A percentile compares a stretch with the other conserved stretches of the same genome.
Conservation (phyloP, 2,113 vertebrate genomes). For the Orcinus orca region DNA sequence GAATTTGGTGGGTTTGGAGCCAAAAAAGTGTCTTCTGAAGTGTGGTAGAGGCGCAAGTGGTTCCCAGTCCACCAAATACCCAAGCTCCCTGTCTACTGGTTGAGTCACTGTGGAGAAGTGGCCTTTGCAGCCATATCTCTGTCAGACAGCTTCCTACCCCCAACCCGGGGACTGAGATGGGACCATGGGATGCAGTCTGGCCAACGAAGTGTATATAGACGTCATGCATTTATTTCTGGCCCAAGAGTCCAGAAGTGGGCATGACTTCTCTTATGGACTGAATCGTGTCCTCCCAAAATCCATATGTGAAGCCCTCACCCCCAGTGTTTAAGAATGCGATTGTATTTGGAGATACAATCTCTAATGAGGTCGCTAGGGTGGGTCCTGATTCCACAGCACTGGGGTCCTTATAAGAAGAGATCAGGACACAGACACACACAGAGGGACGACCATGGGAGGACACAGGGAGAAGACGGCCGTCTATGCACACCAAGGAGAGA, state of each 20-base stretch:
- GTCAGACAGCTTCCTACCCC: background rate
- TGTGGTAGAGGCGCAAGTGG: rapidly evolving
- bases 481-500: too few relatives aligned
- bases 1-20: background rate
- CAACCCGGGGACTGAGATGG: background rate
- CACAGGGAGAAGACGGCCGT: too few relatives aligned
- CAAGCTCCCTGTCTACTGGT: rapidly evolving
- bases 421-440: too few relatives aligned
- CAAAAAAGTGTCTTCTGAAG: too few relatives aligned
- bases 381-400: too few relatives aligned
- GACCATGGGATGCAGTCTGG: background rate
- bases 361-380: too few relatives aligned
- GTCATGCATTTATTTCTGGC: too few relatives aligned
- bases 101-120: background rate
- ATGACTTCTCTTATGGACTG: background rate
- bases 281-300: background rate
- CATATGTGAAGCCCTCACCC: too few relatives aligned
- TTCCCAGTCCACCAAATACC: too few relatives aligned
- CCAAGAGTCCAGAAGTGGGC: background rate
- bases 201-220: background rate
- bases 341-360: background rate
- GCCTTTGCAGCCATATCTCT: rapidly evolving
- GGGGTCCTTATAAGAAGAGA: too few relatives aligned
- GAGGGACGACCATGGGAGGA: too few relatives aligned
- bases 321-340: background rate